Conservation (phyloP, 2,888 invertebrate genomes). For the Byasa hedistus region DNA sequence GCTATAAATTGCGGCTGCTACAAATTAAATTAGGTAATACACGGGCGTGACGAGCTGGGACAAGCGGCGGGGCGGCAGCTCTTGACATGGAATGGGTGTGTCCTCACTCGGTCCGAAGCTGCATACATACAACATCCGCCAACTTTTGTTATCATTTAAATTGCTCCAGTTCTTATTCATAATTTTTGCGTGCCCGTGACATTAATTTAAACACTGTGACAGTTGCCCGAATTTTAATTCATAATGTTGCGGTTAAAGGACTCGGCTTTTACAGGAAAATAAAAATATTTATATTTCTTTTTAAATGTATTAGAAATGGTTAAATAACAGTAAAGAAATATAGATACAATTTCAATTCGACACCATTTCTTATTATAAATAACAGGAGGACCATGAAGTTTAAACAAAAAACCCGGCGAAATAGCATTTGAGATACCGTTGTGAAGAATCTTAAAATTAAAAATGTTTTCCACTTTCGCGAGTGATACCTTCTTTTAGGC, state of each 20-base stretch:
- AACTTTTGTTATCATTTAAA: conserved; percentile 44
- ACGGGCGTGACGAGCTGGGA: conserved; percentile 72
- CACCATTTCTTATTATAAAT: no score
- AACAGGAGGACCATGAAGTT: no score
- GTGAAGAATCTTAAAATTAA: no score
- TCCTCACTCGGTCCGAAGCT: conserved; percentile 47
- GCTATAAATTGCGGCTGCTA: conserved; percentile 74
- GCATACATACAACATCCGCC: conserved; percentile 43
- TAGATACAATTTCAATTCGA: no score
- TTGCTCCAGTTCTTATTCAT: conserved; percentile 28
- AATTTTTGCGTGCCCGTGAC: conserved; percentile 14
- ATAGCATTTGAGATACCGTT: no score
- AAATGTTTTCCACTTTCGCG: no score
- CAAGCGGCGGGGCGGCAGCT: conserved; percentile 61
- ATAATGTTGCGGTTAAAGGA: not conserved
- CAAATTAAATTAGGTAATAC: conserved; percentile 80
- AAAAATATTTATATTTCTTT: not conserved
- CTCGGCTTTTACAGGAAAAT: not conserved
- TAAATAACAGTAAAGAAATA: no score
- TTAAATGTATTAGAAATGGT: no score
- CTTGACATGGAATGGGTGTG: conserved; percentile 75
- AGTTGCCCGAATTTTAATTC: conserved; percentile 16
- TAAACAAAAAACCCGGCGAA: no score
- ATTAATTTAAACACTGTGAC: conserved; percentile 22
- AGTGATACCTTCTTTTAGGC: no score